Evolutionary conservation across 1,140 invertebrate species (phyloP), one percentile per base, ranked within the genome.

Genomic region (Schlechtendalia chinensis): DNA sequence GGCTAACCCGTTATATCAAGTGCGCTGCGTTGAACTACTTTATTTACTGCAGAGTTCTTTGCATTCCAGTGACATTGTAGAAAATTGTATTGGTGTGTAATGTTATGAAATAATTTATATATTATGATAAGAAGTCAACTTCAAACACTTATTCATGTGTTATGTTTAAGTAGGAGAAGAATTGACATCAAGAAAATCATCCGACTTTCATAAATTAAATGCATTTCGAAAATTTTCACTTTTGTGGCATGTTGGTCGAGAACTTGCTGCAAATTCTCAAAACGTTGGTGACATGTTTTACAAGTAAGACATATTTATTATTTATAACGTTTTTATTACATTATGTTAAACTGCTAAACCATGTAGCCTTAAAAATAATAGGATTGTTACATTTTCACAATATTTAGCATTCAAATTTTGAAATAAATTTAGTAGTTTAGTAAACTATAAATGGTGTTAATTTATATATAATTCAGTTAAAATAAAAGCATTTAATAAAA

Each of bases 211-310:
- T 86, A 84, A 88, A 27, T 71, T 93, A 81, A 89, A 90, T 81
- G 90, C 91, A 27, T 92, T 92, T 82, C 90, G 92, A 83, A 90
- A 91, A 83, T 95, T 95, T 85, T 89, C 91, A 24, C 86, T 91
- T 3, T 85, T 95, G 1, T 95, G 93, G 93, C 93, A 95, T 84
- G 85, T 94, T 32, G 93, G 93, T 12, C 85, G 93, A 82, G 92
- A 93, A 84, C 86, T 89, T 50, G 83, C 84, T 53, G 82, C 81
- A 39, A 83, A 83, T 81, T 83, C 83, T 22, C 82, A 84, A n/a
- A 81, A 82, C 50, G 80, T 84, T 24, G 72, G 82, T 11, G 84
- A 84, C 82, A 84, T 84, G 47, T 84, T 84, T 81, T 84, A 83
- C 53, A 84, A 83, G 84, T 84, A 80, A 82, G 82, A 72, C 53